Conservation (phyloP, 2,113 vertebrate genomes). For the Chloropsis hardwickii region DNA sequence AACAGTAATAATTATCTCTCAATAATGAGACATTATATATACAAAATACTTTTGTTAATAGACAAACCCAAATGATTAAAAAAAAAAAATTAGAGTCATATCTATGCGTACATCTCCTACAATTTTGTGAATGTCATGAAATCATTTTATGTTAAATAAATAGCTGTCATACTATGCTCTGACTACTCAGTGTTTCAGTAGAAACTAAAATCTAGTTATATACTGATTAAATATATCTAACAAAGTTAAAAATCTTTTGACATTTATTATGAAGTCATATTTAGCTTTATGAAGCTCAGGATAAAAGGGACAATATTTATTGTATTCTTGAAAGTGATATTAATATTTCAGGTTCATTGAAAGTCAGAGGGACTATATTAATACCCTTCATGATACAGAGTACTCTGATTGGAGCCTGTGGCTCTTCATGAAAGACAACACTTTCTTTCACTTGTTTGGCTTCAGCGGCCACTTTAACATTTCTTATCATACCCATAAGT, state of each 20-base stretch:
- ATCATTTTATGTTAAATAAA: neutral
- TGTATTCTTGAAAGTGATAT: neutral
- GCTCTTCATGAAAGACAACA: neutral
- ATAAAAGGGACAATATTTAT: neutral
- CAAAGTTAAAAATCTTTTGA: neutral
- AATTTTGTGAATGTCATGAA: neutral
- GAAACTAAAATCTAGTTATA: neutral
- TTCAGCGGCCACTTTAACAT: neutral
- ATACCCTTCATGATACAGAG: neutral
- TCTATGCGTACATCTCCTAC: neutral
- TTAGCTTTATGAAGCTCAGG: neutral
- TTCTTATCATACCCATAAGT: neutral
- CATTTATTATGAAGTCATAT: neutral
- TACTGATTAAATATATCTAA: neutral
- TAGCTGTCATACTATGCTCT: neutral
- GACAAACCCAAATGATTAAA: neutral
- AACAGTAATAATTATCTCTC: too few relatives aligned
- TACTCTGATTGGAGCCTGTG: neutral
- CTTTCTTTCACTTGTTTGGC: neutral
- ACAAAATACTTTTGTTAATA: neutral
- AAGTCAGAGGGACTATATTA: neutral
- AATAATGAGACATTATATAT: neutral
- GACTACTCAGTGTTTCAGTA: neutral
- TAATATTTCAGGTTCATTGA: neutral
- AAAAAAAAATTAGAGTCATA: neutral